These are phyloP conservation scores for Axea sp. DNA, from an alignment of 2,888 invertebrate genomes.

Conservation along the genomic window DNA sequence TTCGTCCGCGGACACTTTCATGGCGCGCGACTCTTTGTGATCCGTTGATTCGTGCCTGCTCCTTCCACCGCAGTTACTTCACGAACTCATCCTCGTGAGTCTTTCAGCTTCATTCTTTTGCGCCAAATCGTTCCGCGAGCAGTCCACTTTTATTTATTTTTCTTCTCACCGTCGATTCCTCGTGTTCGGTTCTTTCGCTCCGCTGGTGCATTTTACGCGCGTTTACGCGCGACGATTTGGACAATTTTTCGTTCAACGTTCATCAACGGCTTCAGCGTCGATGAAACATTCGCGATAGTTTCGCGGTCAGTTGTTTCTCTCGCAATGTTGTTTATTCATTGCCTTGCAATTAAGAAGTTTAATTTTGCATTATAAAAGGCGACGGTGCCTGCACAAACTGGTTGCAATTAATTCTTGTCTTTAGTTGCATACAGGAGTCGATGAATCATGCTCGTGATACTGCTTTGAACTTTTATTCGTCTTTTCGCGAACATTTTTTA, in stretches of 20 bases:
- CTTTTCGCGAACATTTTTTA: conserved; percentile 1
- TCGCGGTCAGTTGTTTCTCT: too few species aligned
- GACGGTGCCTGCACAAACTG: too few species aligned
- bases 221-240: too few species aligned
- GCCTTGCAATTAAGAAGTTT: background rate
- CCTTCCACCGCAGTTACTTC: conserved; percentile 10
- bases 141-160: too few species aligned
- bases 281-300: too few species aligned
- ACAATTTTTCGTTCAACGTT: too few species aligned
- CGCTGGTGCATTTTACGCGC: too few species aligned
- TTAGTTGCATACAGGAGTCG: background rate
- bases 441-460: conserved; percentile 3
- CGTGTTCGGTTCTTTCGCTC: too few species aligned
- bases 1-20: conserved; percentile 24
- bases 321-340: background rate
- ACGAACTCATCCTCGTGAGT: conserved; percentile 10
- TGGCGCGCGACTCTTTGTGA: conserved; percentile 26
- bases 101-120: conserved; percentile 1
- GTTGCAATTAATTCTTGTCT: background rate
- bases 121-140: too few species aligned
- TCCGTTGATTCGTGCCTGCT: conserved; percentile 12
- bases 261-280: too few species aligned
- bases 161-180: too few species aligned
- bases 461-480: conserved; percentile 5
- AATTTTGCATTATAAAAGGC: too few species aligned